Base-by-base conservation (phyloP, 1,140 invertebrate genomes). In the Hycleus cichorii region DNA sequence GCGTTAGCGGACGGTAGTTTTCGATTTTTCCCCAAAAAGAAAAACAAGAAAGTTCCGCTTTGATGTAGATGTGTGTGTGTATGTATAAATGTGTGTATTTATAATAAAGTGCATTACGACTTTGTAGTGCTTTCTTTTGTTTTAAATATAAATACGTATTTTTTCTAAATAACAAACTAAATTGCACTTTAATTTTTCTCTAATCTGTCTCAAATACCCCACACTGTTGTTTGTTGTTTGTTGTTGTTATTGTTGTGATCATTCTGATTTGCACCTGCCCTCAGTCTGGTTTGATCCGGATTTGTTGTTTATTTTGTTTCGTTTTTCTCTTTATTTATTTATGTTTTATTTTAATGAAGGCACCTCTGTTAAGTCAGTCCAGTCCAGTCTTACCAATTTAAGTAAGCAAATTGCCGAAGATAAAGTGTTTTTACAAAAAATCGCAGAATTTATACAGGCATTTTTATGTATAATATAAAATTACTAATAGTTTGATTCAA, bases 371-470 rank as follows among this genome's bases (percentile, higher is more conserved):
- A 58, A 60, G 61, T 72, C 67, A 71, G 69, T 72, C 70, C 71
- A 65, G 64, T 71, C 71, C 71, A 73, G 71, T 73, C 71, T 73
- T 73, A 73, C 68, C 67, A 69, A 63, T 70, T 18, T 69, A 64
- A 69, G 67, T 71, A 71, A 71, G 68, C 69, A 63, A 69, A 57
- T 69, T 62, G 66, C 69, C 68, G 9, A 66, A 68, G 66, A 64
- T 65, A 69, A 68, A 67, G 64, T 67, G 62, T 56, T 60, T 39
- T 67, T 71, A 69, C 57, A 71, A 69, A 71, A 32, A 65, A 64
- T 69, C 66, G 62, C 64, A 64, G 60, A 67, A 60, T 68, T 62
- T 63, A 60, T 59, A 63, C 64, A 64, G 59, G 64, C 57, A 59
- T 65, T 55, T n/a, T 11, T 42, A 5, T 42, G 4, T 42, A 48